These are phyloP conservation scores for Phyllotis vaccarum DNA, from an alignment of 2,797 vertebrate species.

Conservation along the genomic window DNA sequence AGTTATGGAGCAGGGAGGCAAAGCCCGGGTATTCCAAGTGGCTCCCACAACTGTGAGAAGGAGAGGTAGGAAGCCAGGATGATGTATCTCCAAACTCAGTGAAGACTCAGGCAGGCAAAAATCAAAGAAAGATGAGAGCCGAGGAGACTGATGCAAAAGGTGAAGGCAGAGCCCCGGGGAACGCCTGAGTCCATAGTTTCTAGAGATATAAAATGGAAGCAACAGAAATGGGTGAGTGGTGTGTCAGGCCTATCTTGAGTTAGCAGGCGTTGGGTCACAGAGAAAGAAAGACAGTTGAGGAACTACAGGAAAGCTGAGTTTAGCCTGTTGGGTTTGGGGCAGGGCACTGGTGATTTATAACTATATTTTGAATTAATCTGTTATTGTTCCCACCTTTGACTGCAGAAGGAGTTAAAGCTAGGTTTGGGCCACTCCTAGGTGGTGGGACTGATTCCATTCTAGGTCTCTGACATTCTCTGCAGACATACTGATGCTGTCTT, in stretches of 20 bases:
- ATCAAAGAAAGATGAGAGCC: slow-evolving; percentile 53
- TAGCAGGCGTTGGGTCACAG: not conserved
- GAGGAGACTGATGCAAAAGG: slow-evolving; percentile 61
- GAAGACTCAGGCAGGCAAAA: slow-evolving; percentile 63
- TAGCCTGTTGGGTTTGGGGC: rapidly evolving
- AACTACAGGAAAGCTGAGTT: not conserved
- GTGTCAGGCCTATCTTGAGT: slow-evolving; percentile 67
- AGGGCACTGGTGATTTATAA: not conserved
- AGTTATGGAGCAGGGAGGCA: slow-evolving; percentile 72
- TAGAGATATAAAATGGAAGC: not conserved
- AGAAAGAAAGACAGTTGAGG: not conserved
- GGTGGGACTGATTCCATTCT: not conserved
- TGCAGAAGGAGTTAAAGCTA: not conserved
- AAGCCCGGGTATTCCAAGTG: slow-evolving; percentile 34
- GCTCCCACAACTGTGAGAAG: not conserved
- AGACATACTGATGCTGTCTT: not conserved
- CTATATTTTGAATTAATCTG: not conserved
- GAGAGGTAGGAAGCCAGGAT: slow-evolving; percentile 61
- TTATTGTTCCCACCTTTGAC: not conserved
- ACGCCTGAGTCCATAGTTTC: not conserved
- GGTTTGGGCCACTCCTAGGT: not conserved
- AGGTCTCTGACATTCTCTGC: not conserved
- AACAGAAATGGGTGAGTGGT: not conserved
- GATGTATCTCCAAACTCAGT: slow-evolving; percentile 49
- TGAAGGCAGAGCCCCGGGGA: slow-evolving; percentile 65